Conservation (phyloP, 2,888 invertebrate species). For the Unio delphinus region DNA sequence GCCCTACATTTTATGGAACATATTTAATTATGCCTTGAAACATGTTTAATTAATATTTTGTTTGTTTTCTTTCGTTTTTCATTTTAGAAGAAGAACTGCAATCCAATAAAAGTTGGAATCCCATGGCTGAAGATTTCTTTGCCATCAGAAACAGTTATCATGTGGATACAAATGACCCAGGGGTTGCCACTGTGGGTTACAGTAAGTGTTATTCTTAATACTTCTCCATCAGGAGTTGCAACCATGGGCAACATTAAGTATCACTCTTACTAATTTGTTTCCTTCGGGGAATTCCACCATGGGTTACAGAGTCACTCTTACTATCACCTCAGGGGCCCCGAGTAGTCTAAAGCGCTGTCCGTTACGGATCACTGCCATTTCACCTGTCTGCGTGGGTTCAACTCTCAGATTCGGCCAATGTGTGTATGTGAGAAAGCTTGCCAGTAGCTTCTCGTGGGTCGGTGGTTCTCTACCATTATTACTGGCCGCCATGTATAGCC, state of each 20-base stretch:
- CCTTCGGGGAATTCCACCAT: background rate
- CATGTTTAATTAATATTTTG: too few species aligned
- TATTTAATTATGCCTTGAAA: too few species aligned
- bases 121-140: conserved; percentile 66
- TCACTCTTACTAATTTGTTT: background rate
- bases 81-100: background rate
- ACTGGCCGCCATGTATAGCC: too few species aligned
- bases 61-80: too few species aligned
- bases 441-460: too few species aligned
- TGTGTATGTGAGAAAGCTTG: too few species aligned
- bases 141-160: conserved; percentile 67
- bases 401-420: too few species aligned
- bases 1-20: too few species aligned
- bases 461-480: too few species aligned
- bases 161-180: conserved; percentile 67
- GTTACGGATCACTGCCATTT: too few species aligned
- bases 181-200: conserved; percentile 66
- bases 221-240: background rate
- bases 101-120: conserved; percentile 55
- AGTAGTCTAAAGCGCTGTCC: too few species aligned
- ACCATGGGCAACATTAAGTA: background rate
- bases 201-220: conserved; percentile 51
- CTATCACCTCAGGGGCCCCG: background rate
- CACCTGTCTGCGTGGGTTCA: too few species aligned
- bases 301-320: background rate